phyloP scores from a whole-genome alignment of 2,888 invertebrate species.

The Pterobdella sp. region DNA sequence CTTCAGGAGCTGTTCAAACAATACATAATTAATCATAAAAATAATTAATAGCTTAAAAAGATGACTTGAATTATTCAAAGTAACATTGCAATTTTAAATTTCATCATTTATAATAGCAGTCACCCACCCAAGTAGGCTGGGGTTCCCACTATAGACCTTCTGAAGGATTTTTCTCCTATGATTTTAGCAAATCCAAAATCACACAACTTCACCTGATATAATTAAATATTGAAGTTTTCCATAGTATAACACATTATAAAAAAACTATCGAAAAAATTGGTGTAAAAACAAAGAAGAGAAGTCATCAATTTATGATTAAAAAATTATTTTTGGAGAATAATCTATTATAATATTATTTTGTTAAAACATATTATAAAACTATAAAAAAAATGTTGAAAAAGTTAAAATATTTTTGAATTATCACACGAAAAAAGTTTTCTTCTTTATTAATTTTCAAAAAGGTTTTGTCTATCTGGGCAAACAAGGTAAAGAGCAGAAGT shows the following conservation, averaged over 20 bases:
- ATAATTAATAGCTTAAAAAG: background rate
- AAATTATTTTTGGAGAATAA: too few species aligned
- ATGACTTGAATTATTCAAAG: background rate
- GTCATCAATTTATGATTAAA: background rate
- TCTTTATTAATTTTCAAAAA: too few species aligned
- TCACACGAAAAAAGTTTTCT: too few species aligned
- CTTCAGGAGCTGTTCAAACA: slow-evolving; percentile 74
- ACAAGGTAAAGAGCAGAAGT: too few species aligned
- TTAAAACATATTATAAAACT: too few species aligned
- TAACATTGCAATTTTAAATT: background rate
- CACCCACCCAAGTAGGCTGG: slow-evolving; percentile 83
- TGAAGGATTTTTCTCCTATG: slow-evolving; percentile 95
- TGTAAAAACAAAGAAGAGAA: too few species aligned
- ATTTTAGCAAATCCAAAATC: slow-evolving; percentile 99
- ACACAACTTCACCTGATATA: slow-evolving; percentile 69
- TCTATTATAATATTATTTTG: too few species aligned
- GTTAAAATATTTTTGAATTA: too few species aligned
- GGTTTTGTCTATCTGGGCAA: too few species aligned
- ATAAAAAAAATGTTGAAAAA: too few species aligned
- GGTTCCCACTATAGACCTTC: slow-evolving; percentile 93
- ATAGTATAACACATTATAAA: background rate
- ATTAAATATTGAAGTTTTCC: background rate
- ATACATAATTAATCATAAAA: background rate
- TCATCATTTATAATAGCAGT: background rate
- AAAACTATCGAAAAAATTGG: too few species aligned